Evolutionary conservation across 2,888 invertebrate genomes (phyloP), one percentile per base, ranked within the genome.

Genomic region (Marronus borbonicus): DNA sequence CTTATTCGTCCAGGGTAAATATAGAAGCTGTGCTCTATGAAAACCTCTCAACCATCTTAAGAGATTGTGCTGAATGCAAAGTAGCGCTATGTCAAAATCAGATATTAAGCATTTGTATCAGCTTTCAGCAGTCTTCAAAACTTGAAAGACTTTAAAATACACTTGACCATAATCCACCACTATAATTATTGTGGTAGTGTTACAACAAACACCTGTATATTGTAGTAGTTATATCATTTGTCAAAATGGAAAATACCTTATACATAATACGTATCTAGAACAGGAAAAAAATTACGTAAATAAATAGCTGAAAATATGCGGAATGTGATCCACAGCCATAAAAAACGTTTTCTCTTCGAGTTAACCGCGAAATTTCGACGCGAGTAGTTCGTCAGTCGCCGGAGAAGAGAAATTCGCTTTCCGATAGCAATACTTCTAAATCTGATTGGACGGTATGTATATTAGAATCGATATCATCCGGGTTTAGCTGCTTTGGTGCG

Each of bases 391-490:
- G 86, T 89, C 89, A 89, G 86, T 89, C 89, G 82, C 90, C 90
- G 81, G 90, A 89, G 84, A 90, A 90, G 77, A 91, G 87, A 81
- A 90, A 91, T 84, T 91, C 91, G 84, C 90, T 91, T 85, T 91
- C 91, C 76, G 91, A 91, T 68, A 92, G 88, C 49, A 92, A 87
- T 80, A 92, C 92, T 84, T 92, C 92, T 84, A 92, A 88, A 86
- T 92, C 92, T 72, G 91, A 91, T 82, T 92, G 92, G 87, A 92
- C 91, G 85, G 91, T 92, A 86, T 92, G 91, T 65, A 91, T 87
- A 85, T 91, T 91, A 80, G 91, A 91, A 86, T 90, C 91, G 80
- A 90, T 90, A 84, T 89, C 88, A 82, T 85, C 83, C 79, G 82
- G 81, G 80, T 82, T 79, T 80, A 36, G 58, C 58, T 72, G 72